phyloP scores from a whole-genome alignment of 2,113 vertebrate species.

The Poecilia latipinna region DNA sequence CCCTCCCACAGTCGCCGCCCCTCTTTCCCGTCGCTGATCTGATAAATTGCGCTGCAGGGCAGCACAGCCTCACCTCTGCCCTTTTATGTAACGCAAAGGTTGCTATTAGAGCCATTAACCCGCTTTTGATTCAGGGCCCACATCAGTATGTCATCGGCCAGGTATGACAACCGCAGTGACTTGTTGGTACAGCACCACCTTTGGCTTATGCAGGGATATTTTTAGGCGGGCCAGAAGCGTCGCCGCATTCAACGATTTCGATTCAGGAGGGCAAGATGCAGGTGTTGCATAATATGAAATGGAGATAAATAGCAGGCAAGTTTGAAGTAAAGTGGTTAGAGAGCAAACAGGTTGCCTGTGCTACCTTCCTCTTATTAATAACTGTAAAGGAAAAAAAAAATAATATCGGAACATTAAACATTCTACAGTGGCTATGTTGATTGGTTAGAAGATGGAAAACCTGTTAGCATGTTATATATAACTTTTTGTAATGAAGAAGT shows the following conservation, averaged over 20 bases:
- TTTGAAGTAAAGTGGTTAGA: no score
- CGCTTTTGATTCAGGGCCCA: conserved; percentile 28
- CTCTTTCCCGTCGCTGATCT: conserved; percentile 14
- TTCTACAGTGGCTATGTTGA: no score
- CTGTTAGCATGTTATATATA: no score
- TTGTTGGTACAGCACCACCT: background rate
- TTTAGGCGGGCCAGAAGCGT: background rate
- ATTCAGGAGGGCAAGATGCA: background rate
- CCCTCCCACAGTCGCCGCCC: conserved; percentile 11
- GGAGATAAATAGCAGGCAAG: no score
- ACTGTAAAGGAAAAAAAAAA: no score
- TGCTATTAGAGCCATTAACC: conserved; percentile 38
- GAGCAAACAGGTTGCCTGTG: no score
- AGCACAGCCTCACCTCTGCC: conserved; percentile 29
- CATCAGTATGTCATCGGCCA: conserved; percentile 6
- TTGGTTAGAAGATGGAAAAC: no score
- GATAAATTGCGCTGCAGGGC: conserved; percentile 26
- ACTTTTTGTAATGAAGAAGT: no score
- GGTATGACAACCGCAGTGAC: background rate
- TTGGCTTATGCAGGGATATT: background rate
- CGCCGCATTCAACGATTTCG: background rate
- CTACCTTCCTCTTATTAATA: no score
- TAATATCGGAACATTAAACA: no score
- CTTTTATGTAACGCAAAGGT: conserved; percentile 32
- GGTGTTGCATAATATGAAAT: no score